Conservation (phyloP, 2,797 vertebrate genomes). For the Sebastes melanostomus region DNA sequence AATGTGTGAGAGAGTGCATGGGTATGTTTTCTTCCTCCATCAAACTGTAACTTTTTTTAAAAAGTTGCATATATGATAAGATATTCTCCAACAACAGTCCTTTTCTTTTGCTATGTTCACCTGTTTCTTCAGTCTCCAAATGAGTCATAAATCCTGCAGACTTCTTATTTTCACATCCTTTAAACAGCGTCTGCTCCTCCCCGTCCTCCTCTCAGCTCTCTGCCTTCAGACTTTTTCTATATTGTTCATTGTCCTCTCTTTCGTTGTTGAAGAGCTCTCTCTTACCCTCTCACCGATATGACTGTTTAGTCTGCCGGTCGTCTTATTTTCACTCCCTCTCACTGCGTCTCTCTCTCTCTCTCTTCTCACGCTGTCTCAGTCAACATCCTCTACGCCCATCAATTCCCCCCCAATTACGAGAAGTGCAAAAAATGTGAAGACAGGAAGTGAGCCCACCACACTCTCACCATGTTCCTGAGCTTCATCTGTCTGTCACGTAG, state of each 20-base stretch:
- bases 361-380: background rate
- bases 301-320: background rate
- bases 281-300: background rate
- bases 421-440: background rate
- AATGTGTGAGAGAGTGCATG: background rate
- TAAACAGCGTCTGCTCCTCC: background rate
- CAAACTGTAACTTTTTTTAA: background rate
- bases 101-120: conserved; percentile 1
- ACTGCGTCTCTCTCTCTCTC: background rate
- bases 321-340: background rate
- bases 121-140: conserved; percentile 11
- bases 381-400: background rate
- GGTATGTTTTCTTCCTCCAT: conserved; percentile 10
- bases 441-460: conserved; percentile 52
- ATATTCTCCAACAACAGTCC: background rate
- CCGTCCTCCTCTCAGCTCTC: background rate
- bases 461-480: background rate
- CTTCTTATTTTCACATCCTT: background rate
- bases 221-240: background rate
- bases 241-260: background rate
- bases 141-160: conserved; percentile 17
- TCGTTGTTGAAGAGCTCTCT: background rate
- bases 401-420: background rate
- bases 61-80: background rate
- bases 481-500: background rate